Percentiles rank a stretch among this genome's conserved stretches.
phyloP scores from a whole-genome alignment of 2,797 vertebrate species.

The Tokudaia muenninki region DNA sequence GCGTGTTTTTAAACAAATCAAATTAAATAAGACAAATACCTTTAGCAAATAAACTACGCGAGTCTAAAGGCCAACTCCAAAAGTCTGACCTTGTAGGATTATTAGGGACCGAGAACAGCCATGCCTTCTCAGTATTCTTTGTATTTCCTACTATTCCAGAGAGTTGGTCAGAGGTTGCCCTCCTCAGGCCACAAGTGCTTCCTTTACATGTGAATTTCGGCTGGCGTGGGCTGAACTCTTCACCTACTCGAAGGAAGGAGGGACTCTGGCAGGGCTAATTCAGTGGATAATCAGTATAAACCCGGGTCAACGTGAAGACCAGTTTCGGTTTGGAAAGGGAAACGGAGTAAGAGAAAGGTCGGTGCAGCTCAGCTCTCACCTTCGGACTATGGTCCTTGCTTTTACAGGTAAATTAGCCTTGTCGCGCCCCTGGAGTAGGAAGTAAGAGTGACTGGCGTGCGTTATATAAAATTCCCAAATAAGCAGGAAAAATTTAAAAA shows the following conservation, averaged over 20 bases:
- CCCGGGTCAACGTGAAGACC: not conserved
- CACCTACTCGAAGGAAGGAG: not conserved
- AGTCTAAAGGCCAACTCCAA: slow-evolving; percentile 14
- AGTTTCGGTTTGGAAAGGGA: slow-evolving; percentile 24
- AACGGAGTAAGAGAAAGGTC: not conserved
- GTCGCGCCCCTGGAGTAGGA: not conserved
- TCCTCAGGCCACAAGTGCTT: slow-evolving; percentile 60
- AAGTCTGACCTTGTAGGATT: not conserved
- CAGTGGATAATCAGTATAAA: not conserved
- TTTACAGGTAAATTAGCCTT: not conserved
- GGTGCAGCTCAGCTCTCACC: not conserved
- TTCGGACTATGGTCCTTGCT: not conserved
- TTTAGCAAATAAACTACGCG: slow-evolving; percentile 50
- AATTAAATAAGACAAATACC: slow-evolving; percentile 23
- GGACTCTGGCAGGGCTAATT: slow-evolving; percentile 4
- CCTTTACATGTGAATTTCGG: slow-evolving; percentile 24
- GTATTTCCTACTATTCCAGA: not conserved
- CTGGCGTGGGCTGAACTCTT: not conserved
- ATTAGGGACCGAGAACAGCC: not conserved
- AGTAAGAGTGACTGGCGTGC: not conserved
- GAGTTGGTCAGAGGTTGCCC: slow-evolving; percentile 72
- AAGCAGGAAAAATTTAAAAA: not conserved
- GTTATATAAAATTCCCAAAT: not conserved
- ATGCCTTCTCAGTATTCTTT: slow-evolving; percentile 24
- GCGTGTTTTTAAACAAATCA: not conserved